These are phyloP conservation scores for Carlito syrichta DNA, from an alignment of 2,113 vertebrate species.

Conservation along the genomic window DNA sequence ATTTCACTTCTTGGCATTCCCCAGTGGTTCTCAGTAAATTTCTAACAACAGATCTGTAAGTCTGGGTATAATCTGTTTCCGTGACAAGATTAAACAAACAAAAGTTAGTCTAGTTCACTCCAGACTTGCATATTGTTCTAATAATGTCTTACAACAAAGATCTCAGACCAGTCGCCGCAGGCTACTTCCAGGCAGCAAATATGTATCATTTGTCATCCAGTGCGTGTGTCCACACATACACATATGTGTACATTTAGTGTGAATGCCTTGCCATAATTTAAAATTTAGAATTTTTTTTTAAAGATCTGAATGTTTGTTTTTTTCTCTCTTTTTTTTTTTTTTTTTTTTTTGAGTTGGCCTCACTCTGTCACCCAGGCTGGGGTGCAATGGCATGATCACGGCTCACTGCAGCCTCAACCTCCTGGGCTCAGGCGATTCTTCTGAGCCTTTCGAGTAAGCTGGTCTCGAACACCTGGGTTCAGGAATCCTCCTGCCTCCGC, in stretches of 20 bases:
- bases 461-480: too few relatives aligned
- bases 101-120: not conserved
- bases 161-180: not conserved
- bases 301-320: not conserved
- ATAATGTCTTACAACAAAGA: not conserved
- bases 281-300: not conserved
- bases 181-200: not conserved
- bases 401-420: too few relatives aligned
- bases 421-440: too few relatives aligned
- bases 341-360: too few relatives aligned
- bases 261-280: not conserved
- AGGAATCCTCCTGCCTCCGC: too few relatives aligned
- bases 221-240: not conserved
- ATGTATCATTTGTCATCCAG: not conserved
- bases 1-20: not conserved
- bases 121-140: not conserved
- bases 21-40: not conserved
- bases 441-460: too few relatives aligned
- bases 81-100: not conserved
- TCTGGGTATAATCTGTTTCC: not conserved
- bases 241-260: not conserved
- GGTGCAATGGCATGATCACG: too few relatives aligned
- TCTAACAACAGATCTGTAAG: not conserved
- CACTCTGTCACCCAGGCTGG: too few relatives aligned
- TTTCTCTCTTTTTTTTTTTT: too few relatives aligned